Conservation (phyloP, 2,888 invertebrate genomes). For the Crematogaster levior region DNA sequence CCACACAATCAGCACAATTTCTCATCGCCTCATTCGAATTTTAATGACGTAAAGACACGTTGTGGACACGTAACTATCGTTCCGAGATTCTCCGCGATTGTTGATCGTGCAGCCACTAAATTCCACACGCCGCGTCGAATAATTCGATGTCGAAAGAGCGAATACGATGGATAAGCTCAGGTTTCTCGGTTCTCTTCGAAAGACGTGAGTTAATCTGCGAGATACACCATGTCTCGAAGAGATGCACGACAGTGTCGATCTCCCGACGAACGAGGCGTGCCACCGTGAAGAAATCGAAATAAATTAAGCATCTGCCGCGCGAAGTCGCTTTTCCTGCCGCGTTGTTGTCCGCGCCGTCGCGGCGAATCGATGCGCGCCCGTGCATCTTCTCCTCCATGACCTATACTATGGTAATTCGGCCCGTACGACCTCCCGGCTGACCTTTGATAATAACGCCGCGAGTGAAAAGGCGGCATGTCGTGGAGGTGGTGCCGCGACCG, state of each 20-base stretch:
- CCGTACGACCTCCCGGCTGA: slow-evolving; percentile 81
- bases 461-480: slow-evolving; percentile 83
- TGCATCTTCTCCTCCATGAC: slow-evolving; percentile 71
- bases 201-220: slow-evolving; percentile 39
- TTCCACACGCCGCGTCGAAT: slow-evolving; percentile 16
- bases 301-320: slow-evolving; percentile 73
- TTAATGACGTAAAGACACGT: background rate
- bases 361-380: slow-evolving; percentile 36
- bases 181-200: background rate
- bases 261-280: slow-evolving; percentile 51
- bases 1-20: background rate
- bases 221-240: slow-evolving; percentile 18
- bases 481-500: slow-evolving; percentile 79
- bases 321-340: slow-evolving; percentile 34
- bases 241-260: slow-evolving; percentile 38
- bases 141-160: slow-evolving; percentile 36
- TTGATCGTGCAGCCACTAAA: background rate
- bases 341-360: slow-evolving; percentile 34
- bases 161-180: background rate
- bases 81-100: slow-evolving; percentile 2
- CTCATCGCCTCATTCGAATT: background rate
- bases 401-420: slow-evolving; percentile 80
- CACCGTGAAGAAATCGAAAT: slow-evolving; percentile 76
- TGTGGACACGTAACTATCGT: background rate
- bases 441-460: slow-evolving; percentile 83